Evolutionary conservation across 2,797 vertebrate species (phyloP).

Genomic region (Neosalanx taihuensis): DNA sequence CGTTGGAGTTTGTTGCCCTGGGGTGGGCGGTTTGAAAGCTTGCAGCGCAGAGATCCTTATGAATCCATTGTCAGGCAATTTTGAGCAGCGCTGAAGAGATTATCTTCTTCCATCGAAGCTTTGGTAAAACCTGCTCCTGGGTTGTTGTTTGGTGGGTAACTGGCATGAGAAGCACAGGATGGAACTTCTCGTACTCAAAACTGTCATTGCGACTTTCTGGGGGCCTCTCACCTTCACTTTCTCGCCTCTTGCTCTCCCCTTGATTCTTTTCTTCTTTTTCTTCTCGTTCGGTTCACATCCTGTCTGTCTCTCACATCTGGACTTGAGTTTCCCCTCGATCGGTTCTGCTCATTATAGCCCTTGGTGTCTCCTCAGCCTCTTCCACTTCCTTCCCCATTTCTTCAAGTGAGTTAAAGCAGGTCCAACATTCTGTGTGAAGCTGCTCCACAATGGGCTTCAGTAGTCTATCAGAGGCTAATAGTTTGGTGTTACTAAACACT

Average conservation of each 20-base stretch:
- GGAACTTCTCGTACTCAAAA: neutral
- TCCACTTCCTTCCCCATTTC: neutral
- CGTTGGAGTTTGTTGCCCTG: constrained; percentile 22
- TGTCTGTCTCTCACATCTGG: constrained; percentile 3
- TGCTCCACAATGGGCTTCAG: too few relatives aligned
- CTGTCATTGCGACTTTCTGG: neutral
- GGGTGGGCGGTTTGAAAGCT: too few relatives aligned
- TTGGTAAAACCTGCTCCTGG: too few relatives aligned
- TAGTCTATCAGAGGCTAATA: too few relatives aligned
- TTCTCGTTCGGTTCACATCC: neutral
- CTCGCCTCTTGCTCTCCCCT: neutral
- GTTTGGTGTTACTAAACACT: too few relatives aligned
- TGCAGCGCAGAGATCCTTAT: constrained; percentile 26
- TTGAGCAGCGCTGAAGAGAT: constrained; percentile 17
- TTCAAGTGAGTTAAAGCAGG: too few relatives aligned
- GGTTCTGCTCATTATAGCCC: neutral
- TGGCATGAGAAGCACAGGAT: neutral
- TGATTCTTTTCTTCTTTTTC: neutral
- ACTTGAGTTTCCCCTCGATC: neutral
- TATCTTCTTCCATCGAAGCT: too few relatives aligned
- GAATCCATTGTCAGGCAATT: constrained; percentile 41
- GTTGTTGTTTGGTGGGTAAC: neutral
- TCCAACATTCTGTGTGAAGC: too few relatives aligned
- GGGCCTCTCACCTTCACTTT: neutral
- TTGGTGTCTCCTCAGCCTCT: neutral